Evolutionary conservation across 23 tunicate genomes (phyloP), one percentile per base, ranked within the genome.

Genomic region (Styela plicata): DNA sequence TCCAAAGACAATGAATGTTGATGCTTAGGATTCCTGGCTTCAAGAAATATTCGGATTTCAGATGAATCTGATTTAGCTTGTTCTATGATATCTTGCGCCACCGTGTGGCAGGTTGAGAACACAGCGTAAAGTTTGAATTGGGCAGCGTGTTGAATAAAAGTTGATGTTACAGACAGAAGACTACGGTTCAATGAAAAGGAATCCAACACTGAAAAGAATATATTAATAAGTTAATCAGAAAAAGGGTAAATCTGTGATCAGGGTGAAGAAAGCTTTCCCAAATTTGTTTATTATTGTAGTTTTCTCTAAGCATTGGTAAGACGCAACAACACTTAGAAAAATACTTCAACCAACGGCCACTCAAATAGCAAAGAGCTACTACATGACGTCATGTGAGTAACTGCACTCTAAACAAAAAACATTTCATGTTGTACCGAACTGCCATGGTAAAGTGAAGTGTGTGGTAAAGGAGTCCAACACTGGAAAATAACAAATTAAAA

Each of bases 81-180:
- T 24, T 76, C 81, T n/a, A 76, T 25, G 28, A 76, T 36, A 17
- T 76, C 81, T 44, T 53, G 81, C 64, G 81, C 81, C 66, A 76
- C 81, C 81, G 81, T 44, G 81, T 76, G 81, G 65, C 81, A 76
- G 33, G 81, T 33, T 21, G 63, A 76, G 66, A 76, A 76, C 25
- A 76, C 81, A 0, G 81, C 65, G 28, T 76, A 76, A 29, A 76
- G 66, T 57, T 76, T 76, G 81, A 76, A 76, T 19, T 76, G 81
- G 44, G 65, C 66, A 1, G 81, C 64, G n/a, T 44, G 66, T 44
- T 53, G 64, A 16, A 76, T 69, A 2, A 76, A 76, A 3, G 66
- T 22, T 22, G 66, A 33, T 25, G 81, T 24, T 7, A 76, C 81
- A 27, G 81, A 36, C 7, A 53, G n/a, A 23, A 76, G 33, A 1